Percentiles rank a stretch among this genome's conserved stretches.
Conservation (phyloP, 2,888 invertebrate species). For the Cryptocheilus praepositus region DNA sequence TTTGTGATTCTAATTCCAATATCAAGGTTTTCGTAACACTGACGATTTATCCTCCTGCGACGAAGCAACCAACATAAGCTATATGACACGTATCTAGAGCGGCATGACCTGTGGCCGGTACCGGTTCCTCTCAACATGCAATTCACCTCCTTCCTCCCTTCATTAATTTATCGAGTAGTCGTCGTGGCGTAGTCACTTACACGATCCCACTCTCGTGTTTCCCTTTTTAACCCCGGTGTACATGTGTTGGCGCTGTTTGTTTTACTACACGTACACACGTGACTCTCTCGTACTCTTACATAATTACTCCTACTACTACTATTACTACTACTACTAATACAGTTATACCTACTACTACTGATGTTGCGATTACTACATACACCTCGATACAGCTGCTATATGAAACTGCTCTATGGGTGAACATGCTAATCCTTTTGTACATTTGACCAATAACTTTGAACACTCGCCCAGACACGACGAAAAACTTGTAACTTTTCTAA, state of each 20-base stretch:
- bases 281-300: neutral
- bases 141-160: slow-evolving; percentile 16
- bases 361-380: too few relatives aligned
- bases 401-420: too few relatives aligned
- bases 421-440: too few relatives aligned
- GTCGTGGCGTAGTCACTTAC: slow-evolving; percentile 13
- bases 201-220: neutral
- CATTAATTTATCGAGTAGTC: slow-evolving; percentile 31
- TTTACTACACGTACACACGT: slow-evolving; percentile 3
- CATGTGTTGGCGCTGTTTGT: neutral
- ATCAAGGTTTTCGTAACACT: slow-evolving; percentile 36
- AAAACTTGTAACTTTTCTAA: too few relatives aligned
- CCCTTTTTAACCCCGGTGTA: neutral
- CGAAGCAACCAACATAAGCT: slow-evolving; percentile 44
- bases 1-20: too few relatives aligned
- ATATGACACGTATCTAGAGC: slow-evolving; percentile 40
- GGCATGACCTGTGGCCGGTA: slow-evolving; percentile 32
- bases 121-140: slow-evolving; percentile 36
- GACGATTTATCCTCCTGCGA: slow-evolving; percentile 49
- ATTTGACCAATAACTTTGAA: too few relatives aligned
- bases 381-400: too few relatives aligned
- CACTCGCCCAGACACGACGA: too few relatives aligned
- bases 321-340: too few relatives aligned
- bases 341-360: too few relatives aligned
- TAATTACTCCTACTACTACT: too few relatives aligned